Conservation (phyloP, 35 echinoderm and acorn worm genomes). For the Lytechinus pictus region DNA sequence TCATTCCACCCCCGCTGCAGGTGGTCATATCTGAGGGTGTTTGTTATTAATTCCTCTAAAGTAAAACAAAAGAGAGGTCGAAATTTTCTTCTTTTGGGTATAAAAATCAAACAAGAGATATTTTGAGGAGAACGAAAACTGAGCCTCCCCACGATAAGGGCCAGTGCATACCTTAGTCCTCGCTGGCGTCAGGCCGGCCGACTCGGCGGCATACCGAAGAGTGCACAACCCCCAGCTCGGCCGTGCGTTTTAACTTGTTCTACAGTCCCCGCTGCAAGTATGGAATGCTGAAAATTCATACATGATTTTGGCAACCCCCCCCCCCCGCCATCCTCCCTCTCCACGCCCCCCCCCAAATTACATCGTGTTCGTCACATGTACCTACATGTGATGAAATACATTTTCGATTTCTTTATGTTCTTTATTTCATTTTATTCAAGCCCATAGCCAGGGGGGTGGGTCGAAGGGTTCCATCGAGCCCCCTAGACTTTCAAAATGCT, state of each 20-base stretch:
- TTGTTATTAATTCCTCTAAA: slow-evolving; percentile 22
- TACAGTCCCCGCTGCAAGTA: neutral
- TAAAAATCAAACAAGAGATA: neutral
- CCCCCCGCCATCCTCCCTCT: neutral
- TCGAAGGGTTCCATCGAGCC: too few species aligned
- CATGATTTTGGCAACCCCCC: neutral
- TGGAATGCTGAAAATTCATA: neutral
- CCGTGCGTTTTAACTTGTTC: neutral
- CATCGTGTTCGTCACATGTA: neutral
- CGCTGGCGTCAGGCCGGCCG: neutral
- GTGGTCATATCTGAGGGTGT: slow-evolving; percentile 13
- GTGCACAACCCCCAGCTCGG: slow-evolving; percentile 31
- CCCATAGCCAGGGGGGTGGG: too few species aligned
- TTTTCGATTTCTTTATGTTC: neutral
- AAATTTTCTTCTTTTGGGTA: neutral
- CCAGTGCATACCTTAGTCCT: slow-evolving; percentile 34
- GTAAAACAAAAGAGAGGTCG: neutral
- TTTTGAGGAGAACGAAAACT: slow-evolving; percentile 7
- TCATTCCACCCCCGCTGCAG: neutral
- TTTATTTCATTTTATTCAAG: neutral
- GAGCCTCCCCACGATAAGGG: neutral
- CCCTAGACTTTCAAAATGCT: too few species aligned
- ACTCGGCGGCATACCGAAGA: neutral
- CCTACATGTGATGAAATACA: too few species aligned
- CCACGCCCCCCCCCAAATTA: neutral